Base-by-base conservation (phyloP, 2,888 invertebrate species). In the Euproctis similis region DNA sequence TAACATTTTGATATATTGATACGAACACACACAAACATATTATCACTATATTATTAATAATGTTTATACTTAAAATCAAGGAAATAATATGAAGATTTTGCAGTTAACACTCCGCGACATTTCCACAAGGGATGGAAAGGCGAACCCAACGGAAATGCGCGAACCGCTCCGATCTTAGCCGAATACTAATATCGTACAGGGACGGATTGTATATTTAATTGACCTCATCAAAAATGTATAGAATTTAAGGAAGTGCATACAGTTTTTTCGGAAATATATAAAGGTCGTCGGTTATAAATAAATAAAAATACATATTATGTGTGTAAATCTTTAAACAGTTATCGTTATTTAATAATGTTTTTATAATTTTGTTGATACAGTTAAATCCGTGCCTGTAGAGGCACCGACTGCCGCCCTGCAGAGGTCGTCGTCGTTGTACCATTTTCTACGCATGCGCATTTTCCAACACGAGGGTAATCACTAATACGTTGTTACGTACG, bases 401-500 rank as follows among this genome's bases (percentile, higher is more conserved):
- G 31, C 32, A 30, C 36, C 39, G 32, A 57, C 52, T 59, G 50
- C 62, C 60, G 65, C 73, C 76, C 78, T 69, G 73, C 73, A 72
- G 62, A 71, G 68, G 64, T 64, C 65, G 64, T 61, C 59, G 57
- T 42, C 46, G 40, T 42, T 53, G 53, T 60, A 78, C 78, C 78
- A 81, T 80, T 75, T 71, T 68, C 47, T 65, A 59, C 82, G 82
- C 82, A 78, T 81, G 82, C 82, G 82, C 68, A 31, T 46, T 59
- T 56, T 64, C 61, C 59, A 59, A 46, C 50, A 46, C 50, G 48
- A 47, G 59, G 59, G 66, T 64, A 78, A 78, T 80, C 74, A 72
- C 76, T 81, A 77, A 56, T 48, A 53, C 46, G 39, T 42, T 47
- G 47, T 55, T 58, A 62, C 55, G 55, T 59, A 43, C 36, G 28